A percentile compares a stretch with the other conserved stretches of the same genome.
These are phyloP conservation scores for Clavelina lepadiformis DNA, from an alignment of 23 tunicate genomes.

Conservation along the genomic window DNA sequence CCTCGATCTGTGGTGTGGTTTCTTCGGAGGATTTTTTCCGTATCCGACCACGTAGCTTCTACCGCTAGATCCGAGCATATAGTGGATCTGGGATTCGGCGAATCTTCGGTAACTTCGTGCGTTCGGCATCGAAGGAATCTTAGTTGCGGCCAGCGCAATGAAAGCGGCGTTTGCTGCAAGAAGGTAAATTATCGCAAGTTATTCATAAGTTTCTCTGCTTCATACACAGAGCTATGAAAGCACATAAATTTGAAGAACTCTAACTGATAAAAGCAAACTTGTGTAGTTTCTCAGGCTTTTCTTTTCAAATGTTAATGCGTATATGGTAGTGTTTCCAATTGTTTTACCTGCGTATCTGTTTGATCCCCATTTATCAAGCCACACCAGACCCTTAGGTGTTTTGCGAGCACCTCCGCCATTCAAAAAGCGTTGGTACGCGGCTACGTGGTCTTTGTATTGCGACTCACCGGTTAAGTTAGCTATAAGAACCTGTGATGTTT, in stretches of 20 bases:
- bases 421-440: conserved; percentile 61
- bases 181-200: not conserved
- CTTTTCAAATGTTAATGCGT: no score
- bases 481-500: conserved; percentile 53
- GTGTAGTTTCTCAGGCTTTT: no score
- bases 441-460: conserved; percentile 55
- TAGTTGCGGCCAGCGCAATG: conserved; percentile 79
- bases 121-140: conserved; percentile 45
- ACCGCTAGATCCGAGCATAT: conserved; percentile 65
- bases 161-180: conserved; percentile 71
- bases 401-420: conserved; percentile 25
- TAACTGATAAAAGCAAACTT: no score
- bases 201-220: no score
- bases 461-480: conserved; percentile 82
- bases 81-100: conserved; percentile 74
- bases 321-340: no score
- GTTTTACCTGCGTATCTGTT: conserved; percentile 92
- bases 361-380: conserved; percentile 83
- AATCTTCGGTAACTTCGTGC: conserved; percentile 17
- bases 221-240: no score
- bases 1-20: conserved; percentile 92
- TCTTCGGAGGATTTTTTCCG: conserved; percentile 75
- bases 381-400: conserved; percentile 87
- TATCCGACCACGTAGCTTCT: conserved; percentile 93
- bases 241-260: no score